Evolutionary conservation across 2,888 invertebrate genomes (phyloP).

Genomic region (Cheilosia vulpina): DNA sequence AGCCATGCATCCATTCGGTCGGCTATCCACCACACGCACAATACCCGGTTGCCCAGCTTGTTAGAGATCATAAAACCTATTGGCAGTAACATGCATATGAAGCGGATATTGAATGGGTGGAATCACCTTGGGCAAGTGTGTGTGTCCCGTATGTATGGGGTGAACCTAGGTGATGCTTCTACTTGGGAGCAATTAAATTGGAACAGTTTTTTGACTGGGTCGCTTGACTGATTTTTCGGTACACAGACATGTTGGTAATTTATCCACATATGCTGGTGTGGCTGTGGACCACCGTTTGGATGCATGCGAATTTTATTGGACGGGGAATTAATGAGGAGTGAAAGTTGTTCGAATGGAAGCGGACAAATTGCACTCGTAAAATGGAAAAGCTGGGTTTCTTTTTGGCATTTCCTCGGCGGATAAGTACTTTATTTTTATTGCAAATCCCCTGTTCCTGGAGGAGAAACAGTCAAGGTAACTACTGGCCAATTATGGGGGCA

Average conservation of each 20-base stretch:
- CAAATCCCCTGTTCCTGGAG: slow-evolving; percentile 18
- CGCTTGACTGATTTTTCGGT: slow-evolving; percentile 68
- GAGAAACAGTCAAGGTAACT: slow-evolving; percentile 28
- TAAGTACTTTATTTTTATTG: slow-evolving; percentile 62
- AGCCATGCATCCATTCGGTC: slow-evolving; percentile 63
- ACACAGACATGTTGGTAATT: slow-evolving; percentile 50
- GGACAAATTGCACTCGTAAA: slow-evolving; percentile 71
- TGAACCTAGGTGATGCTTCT: slow-evolving; percentile 61
- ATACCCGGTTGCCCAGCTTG: slow-evolving; percentile 27
- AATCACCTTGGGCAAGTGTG: neutral
- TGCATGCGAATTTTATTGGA: slow-evolving; percentile 71
- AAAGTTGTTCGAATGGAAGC: slow-evolving; percentile 71
- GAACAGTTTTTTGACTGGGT: slow-evolving; percentile 67
- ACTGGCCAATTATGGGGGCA: slow-evolving; percentile 39
- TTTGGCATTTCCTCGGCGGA: slow-evolving; percentile 28
- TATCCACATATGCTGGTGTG: slow-evolving; percentile 23
- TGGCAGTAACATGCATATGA: slow-evolving; percentile 68
- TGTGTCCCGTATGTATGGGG: slow-evolving; percentile 12
- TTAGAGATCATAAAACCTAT: slow-evolving; percentile 69
- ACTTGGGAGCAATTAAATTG: slow-evolving; percentile 71
- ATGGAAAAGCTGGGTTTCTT: slow-evolving; percentile 35
- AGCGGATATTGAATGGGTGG: slow-evolving; percentile 67
- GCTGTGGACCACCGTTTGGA: slow-evolving; percentile 23
- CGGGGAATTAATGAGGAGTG: slow-evolving; percentile 72
- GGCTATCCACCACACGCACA: slow-evolving; percentile 51